Evolutionary conservation across 2,888 invertebrate genomes (phyloP), one percentile per base, ranked within the genome.

Genomic region (Drosophila colorata): DNA sequence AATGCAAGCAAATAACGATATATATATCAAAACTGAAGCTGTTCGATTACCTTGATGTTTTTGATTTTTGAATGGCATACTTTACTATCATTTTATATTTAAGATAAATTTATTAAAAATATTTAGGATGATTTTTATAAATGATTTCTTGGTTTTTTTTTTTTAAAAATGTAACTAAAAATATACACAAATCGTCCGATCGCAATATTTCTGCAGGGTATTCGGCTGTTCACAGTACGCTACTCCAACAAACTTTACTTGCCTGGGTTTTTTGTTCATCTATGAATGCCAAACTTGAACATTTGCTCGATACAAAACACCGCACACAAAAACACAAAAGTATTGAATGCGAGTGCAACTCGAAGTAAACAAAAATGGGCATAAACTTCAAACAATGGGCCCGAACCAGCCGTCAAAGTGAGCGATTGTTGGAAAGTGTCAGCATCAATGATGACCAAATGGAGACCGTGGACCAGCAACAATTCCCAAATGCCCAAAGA

Each of bases 381-480:
- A 52, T 28, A 63, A 64, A 68, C 47, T 55, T 59, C 48, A 61
- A 67, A 85, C 78, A 81, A 78, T 67, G 66, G 69, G 40, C 40
- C 40, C 23, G 16, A 43, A 44, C 67, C 66, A 78, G 69, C 67
- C 78, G 76, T 81, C 85, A 78, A 85, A 85, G 85, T 87, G 87
- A 83, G 71, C 85, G 85, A 83, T 83, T 83, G 79, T 78, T 76
- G 44, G 64, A 56, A 85, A 73, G 73, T 83, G 82, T 87, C 69
- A 53, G 78, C 85, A 87, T 78, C 87, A 80, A 87, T 80, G 70
- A 58, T 33, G 25, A 59, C 68, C 78, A 74, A 78, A 65, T 74
- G 79, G 71, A 63, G 58, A 59, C 51, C n/a, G 11, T 47, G 55
- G 43, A 38, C 64, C n/a, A 20, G 37, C 28, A 25, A 18, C 31